phyloP scores from a whole-genome alignment of 2,797 vertebrate species.

The Enteromius fasciolatus region DNA sequence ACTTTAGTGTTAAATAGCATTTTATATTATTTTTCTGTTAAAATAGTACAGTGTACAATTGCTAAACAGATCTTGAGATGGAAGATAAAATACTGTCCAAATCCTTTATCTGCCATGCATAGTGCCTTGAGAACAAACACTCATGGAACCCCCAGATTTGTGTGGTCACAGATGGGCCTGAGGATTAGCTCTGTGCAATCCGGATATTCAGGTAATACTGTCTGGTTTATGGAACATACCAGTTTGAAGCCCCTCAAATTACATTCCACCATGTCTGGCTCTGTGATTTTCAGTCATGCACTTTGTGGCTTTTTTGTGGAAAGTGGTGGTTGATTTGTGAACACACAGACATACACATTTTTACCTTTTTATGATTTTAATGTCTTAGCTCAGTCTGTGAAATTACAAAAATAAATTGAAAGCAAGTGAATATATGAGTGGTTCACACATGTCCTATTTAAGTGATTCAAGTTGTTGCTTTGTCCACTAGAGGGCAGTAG shows the following conservation, averaged over 20 bases:
- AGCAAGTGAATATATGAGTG: conserved; percentile 28
- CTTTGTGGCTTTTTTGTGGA: not conserved
- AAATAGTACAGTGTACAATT: not conserved
- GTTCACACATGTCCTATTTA: conserved; percentile 29
- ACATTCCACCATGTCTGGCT: conserved; percentile 41
- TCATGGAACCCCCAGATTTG: conserved; percentile 33
- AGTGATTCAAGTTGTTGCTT: not conserved
- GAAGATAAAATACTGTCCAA: not conserved
- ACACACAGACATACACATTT: not conserved
- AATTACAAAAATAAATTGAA: conserved; percentile 40
- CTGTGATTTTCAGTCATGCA: conserved; percentile 20
- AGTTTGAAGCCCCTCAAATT: conserved; percentile 34
- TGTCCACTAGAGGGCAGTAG: conserved; percentile 54
- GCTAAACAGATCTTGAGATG: conserved; percentile 4
- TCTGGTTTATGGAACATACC: conserved; percentile 46
- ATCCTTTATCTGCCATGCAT: not conserved
- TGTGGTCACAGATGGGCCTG: conserved; percentile 42
- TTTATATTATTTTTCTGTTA: not conserved
- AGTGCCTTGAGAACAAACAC: not conserved
- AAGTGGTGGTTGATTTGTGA: not conserved
- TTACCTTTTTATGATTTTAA: not conserved
- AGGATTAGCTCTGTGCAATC: conserved; percentile 50
- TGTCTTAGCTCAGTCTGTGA: conserved; percentile 23
- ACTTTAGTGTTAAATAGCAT: not conserved
- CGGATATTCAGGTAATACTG: conserved; percentile 53